Evolutionary conservation across 1,140 invertebrate genomes (phyloP).

Genomic region (Lepidostoma basale): DNA sequence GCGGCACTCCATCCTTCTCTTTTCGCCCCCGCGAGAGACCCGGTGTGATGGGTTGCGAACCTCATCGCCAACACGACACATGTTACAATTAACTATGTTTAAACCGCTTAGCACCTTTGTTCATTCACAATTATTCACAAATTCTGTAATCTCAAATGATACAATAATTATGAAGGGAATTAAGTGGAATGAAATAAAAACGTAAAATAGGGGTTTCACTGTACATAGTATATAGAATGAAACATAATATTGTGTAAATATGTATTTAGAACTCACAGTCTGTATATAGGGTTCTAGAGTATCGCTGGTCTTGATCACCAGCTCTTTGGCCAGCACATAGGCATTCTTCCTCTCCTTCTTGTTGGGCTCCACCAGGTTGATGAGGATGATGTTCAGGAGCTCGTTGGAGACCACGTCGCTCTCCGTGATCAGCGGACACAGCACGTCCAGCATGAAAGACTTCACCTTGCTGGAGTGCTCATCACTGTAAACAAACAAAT

Average conservation of each 20-base stretch:
- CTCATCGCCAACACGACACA: too few species aligned
- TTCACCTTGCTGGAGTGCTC: conserved; percentile 96
- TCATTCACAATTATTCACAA: too few species aligned
- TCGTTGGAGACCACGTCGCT: conserved; percentile 94
- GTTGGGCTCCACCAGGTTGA: conserved; percentile 95
- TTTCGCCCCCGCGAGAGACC: too few species aligned
- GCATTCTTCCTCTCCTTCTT: conserved; percentile 91
- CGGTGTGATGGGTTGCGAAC: too few species aligned
- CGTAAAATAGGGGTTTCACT: not conserved
- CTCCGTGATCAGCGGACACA: conserved; percentile 92
- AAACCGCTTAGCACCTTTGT: too few species aligned
- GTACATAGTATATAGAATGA: too few species aligned
- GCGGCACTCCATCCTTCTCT: too few species aligned
- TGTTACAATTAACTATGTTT: too few species aligned
- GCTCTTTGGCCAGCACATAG: conserved; percentile 88
- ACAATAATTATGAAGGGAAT: too few species aligned
- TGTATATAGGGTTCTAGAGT: conserved; percentile 94
- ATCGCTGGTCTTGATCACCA: conserved; percentile 88
- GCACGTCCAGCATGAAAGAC: conserved; percentile 94
- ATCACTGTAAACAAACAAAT: conserved; percentile 67
- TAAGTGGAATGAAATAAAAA: too few species aligned
- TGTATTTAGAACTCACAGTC: conserved; percentile 66
- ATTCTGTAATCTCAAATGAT: too few species aligned
- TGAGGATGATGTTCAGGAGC: conserved; percentile 90
- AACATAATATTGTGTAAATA: too few species aligned